Base-by-base conservation (phyloP, 2,797 vertebrate species). In the Eidolon dupreanum region DNA sequence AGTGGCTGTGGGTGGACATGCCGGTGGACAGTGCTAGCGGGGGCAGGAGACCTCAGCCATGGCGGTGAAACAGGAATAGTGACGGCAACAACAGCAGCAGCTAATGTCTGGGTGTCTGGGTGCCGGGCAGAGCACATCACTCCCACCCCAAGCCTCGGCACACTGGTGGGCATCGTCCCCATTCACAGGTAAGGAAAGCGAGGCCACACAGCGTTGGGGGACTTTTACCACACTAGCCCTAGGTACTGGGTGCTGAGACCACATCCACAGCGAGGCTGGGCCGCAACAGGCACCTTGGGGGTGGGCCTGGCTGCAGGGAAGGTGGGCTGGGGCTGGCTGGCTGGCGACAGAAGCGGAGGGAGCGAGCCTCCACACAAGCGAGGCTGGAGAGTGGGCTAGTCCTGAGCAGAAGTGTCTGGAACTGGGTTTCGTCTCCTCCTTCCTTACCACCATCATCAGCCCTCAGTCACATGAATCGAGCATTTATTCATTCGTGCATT, bases 281-380 rank as follows among this genome's bases (percentile, higher is more conserved):
- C 10, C 20, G 20, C 22, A 1, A 26, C 13, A 2, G 10, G 15
- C 43, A 12, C 43, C 0, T 0, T 0, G 3, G 10, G 28, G 2
- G 24, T 11, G 10, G 61, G 46, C 46, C 75, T 74, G 49, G 38
- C 28, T 33, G 7, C 46, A 33, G 33, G 55, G 33, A 28, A 61
- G 31, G 63, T 0, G 0, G 65, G 38, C 49, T 26, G 33, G 33
- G 57, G 33, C 36, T 3, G 12, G 63, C 26, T 0, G 28, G 28
- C 38, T 1, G 20, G 1, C 0, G 0, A 33, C 0, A 12, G 17
- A 11, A 59, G 9, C 0, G 5, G 4, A 2, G 26, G 11, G 5
- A 33, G 31, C 15, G 2, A 13, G n/a, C 51, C 78, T 36, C 28
- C 10, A 26, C 4, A 33, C 38, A 19, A 24, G 8, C 55, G 17